phyloP scores from a whole-genome alignment of 2,888 invertebrate genomes.

The Volucella zonaria region DNA sequence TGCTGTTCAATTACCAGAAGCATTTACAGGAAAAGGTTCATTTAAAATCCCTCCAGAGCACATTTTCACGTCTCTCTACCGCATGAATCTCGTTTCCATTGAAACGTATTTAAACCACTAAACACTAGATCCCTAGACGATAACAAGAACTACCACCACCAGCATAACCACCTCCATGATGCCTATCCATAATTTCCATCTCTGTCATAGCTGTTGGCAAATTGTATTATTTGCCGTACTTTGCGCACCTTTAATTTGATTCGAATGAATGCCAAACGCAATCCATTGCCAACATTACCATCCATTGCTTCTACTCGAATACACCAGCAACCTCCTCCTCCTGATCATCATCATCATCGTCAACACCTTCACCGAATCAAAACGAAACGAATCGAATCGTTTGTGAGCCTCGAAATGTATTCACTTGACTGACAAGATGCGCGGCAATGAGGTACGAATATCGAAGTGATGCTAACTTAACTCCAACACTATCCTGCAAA shows the following conservation, averaged over 20 bases:
- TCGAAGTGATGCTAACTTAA: constrained; percentile 52
- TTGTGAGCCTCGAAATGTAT: constrained; percentile 28
- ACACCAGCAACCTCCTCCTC: constrained; percentile 4
- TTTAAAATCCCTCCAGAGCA: constrained; percentile 2
- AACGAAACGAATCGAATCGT: constrained; percentile 25
- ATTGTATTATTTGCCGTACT: constrained; percentile 70
- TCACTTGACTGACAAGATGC: constrained; percentile 46
- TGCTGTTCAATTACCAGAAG: too few relatives aligned
- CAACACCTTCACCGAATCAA: constrained; percentile 43
- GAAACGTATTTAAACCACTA: constrained; percentile 52
- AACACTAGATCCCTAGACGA: neutral
- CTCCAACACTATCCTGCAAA: constrained; percentile 53
- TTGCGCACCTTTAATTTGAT: constrained; percentile 73
- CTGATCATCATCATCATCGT: constrained; percentile 37
- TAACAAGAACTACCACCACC: neutral
- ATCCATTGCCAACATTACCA: constrained; percentile 43
- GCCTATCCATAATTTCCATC: constrained; percentile 53
- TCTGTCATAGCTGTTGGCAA: constrained; percentile 61
- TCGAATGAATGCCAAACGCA: constrained; percentile 69
- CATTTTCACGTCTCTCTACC: constrained; percentile 15
- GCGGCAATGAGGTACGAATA: constrained; percentile 24
- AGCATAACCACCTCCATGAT: neutral
- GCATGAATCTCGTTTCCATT: constrained; percentile 47
- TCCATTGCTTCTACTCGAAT: neutral
- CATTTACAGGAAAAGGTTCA: neutral